Conservation (phyloP, 2,113 vertebrate genomes). For the Myodes glareolus region DNA sequence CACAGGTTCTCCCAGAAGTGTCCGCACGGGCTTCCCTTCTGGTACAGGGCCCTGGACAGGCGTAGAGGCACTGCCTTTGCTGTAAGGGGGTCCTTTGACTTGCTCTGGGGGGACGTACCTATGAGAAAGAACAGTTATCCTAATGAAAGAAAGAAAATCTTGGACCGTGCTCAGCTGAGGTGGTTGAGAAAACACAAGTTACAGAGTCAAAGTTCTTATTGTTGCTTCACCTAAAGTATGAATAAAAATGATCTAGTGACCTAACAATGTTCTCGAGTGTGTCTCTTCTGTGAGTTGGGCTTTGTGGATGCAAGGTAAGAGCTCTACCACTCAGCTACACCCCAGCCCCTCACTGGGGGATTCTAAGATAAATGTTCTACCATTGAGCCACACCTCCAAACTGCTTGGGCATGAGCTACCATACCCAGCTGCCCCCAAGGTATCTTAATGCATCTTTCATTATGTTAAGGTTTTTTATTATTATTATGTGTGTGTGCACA, state of each 20-base stretch:
- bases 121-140: constrained; percentile 67
- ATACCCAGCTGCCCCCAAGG: neutral
- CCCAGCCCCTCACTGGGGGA: neutral
- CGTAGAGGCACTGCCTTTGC: constrained; percentile 81
- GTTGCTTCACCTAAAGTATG: neutral
- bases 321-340: too few species aligned
- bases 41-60: constrained; percentile 75
- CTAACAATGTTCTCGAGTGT: neutral
- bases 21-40: constrained; percentile 85
- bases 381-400: neutral
- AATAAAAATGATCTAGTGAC: neutral
- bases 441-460: neutral
- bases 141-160: neutral
- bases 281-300: neutral
- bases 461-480: neutral
- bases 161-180: neutral
- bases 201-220: neutral
- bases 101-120: constrained; percentile 93
- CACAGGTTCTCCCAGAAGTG: constrained; percentile 83
- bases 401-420: neutral
- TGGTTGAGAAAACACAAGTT: neutral
- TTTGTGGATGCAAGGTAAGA: neutral
- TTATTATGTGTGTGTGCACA: neutral
- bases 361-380: too few species aligned
- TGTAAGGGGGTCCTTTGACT: constrained; percentile 85